phyloP scores from a whole-genome alignment of 2,797 vertebrate genomes.

The Chaetophractus vellerosus region DNA sequence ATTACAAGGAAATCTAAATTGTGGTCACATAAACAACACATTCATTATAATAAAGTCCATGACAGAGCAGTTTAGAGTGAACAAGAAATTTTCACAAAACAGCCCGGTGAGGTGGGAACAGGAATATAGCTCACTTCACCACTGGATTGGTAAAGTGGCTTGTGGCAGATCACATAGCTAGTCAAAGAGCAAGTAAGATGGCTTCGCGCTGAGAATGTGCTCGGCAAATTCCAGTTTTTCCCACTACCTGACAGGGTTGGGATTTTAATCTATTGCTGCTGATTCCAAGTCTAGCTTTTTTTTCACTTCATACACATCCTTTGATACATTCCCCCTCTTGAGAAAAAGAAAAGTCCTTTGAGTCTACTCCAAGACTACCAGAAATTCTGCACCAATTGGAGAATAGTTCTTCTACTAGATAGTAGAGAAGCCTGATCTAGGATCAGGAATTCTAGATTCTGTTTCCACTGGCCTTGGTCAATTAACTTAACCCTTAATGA shows the following conservation, averaged over 20 bases:
- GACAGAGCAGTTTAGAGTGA: background rate
- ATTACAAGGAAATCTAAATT: constrained; percentile 53
- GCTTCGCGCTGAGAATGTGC: background rate
- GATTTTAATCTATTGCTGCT: constrained; percentile 9
- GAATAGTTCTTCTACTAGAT: background rate
- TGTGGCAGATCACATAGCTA: background rate
- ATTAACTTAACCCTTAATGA: constrained; percentile 38
- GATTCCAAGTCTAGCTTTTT: background rate
- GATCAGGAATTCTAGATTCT: background rate
- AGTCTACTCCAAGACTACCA: constrained; percentile 30
- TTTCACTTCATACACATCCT: background rate
- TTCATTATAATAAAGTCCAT: background rate
- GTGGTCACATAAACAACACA: background rate
- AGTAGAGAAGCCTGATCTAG: background rate
- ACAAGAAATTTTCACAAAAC: background rate
- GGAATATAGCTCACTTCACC: background rate
- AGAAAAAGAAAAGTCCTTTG: background rate
- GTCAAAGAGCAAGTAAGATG: background rate
- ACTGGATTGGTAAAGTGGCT: background rate
- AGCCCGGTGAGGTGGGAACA: background rate
- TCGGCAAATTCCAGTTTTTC: background rate
- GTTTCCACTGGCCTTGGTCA: background rate
- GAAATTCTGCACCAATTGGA: constrained; percentile 32
- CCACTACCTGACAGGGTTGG: background rate
- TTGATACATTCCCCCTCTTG: constrained; percentile 2